Percentiles rank a stretch among this genome's conserved stretches.
phyloP scores from a whole-genome alignment of 2,888 invertebrate genomes.

The Orthosia gracilis region DNA sequence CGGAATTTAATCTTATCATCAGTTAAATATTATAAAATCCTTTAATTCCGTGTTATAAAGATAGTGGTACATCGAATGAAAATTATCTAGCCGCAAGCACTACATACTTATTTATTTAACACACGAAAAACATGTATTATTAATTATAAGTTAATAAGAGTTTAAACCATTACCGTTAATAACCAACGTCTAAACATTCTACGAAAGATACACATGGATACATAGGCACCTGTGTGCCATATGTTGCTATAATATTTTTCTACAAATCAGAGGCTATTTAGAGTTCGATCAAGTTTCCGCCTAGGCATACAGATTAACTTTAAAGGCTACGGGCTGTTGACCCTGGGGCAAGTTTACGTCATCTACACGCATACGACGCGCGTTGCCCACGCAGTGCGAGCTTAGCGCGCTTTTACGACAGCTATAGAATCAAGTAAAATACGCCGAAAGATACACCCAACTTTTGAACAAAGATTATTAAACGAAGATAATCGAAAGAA shows the following conservation, averaged over 20 bases:
- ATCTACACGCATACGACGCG: constrained; percentile 63
- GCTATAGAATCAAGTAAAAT: constrained; percentile 9
- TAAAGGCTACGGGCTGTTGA: constrained; percentile 74
- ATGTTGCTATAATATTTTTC: constrained; percentile 11
- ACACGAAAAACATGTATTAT: too few relatives aligned
- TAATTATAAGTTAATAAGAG: neutral
- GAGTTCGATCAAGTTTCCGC: constrained; percentile 64
- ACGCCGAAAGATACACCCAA: neutral
- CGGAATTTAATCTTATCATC: constrained; percentile 49
- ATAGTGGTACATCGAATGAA: constrained; percentile 2
- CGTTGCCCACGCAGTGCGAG: constrained; percentile 60
- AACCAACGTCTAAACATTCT: neutral
- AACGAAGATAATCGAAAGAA: neutral
- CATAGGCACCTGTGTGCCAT: neutral
- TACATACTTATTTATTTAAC: neutral
- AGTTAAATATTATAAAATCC: constrained; percentile 25
- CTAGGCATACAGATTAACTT: constrained; percentile 64
- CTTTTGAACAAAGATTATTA: neutral
- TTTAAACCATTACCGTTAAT: too few relatives aligned
- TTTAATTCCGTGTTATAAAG: constrained; percentile 35
- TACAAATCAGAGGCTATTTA: constrained; percentile 37
- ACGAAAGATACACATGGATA: constrained; percentile 4
- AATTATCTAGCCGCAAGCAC: constrained; percentile 4
- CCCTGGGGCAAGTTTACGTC: constrained; percentile 78
- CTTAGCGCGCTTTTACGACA: constrained; percentile 33